Evolutionary conservation across 2,888 invertebrate species (phyloP).

Genomic region (Rhagonycha lutea): DNA sequence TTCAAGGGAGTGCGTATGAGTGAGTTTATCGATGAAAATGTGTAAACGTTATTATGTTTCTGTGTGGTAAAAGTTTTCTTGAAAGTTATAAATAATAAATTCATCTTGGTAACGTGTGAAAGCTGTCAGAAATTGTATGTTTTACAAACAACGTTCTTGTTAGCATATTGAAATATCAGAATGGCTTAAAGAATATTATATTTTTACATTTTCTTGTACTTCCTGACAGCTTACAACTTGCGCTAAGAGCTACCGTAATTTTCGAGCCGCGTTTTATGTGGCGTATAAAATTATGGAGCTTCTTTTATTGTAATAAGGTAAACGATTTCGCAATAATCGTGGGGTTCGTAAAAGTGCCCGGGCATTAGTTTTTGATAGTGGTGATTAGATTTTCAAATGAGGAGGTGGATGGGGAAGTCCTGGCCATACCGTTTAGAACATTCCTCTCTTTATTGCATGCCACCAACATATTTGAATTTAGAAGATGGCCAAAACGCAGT

Average conservation of each 20-base stretch:
- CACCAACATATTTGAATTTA: slow-evolving; percentile 37
- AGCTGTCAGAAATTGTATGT: slow-evolving; percentile 41
- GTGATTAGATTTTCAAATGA: slow-evolving; percentile 10
- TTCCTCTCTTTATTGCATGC: slow-evolving; percentile 35
- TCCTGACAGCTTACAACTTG: slow-evolving; percentile 14
- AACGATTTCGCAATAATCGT: neutral
- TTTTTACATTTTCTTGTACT: slow-evolving; percentile 16
- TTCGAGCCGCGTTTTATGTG: neutral
- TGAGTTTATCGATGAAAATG: neutral
- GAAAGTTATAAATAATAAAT: slow-evolving; percentile 46
- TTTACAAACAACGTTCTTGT: slow-evolving; percentile 38
- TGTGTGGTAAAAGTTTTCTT: slow-evolving; percentile 4
- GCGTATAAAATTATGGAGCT: neutral
- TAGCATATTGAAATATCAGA: slow-evolving; percentile 37
- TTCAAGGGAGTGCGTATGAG: neutral
- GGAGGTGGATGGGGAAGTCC: slow-evolving; percentile 11
- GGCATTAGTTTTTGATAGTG: slow-evolving; percentile 27
- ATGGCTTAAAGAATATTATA: slow-evolving; percentile 11
- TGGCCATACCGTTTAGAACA: slow-evolving; percentile 29
- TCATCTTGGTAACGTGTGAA: slow-evolving; percentile 41
- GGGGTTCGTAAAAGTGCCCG: slow-evolving; percentile 24
- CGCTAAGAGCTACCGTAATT: neutral
- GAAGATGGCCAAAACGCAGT: slow-evolving; percentile 38
- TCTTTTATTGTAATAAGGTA: neutral
- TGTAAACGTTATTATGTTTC: neutral